These are phyloP conservation scores for Holothuria glaberrima DNA, from an alignment of 35 echinoderm and acorn worm species.

Conservation along the genomic window DNA sequence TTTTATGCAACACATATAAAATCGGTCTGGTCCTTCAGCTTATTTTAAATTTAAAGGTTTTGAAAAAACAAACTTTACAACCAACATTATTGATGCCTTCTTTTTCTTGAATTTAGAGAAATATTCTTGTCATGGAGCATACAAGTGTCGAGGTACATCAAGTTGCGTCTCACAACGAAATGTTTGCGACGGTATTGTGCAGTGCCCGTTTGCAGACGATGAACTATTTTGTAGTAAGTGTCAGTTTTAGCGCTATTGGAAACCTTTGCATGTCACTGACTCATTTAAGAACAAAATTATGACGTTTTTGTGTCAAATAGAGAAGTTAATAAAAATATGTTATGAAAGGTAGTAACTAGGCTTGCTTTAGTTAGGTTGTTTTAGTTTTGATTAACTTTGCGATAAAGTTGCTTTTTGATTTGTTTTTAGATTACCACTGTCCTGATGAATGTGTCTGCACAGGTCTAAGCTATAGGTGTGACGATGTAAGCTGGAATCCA, in stretches of 20 bases:
- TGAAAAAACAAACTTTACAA: not conserved
- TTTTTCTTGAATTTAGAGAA: not conserved
- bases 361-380: too few species aligned
- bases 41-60: not conserved
- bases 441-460: conserved; percentile 36
- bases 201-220: conserved; percentile 49
- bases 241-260: too few species aligned
- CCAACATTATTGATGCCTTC: not conserved
- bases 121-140: conserved; percentile 40
- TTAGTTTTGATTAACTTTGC: too few species aligned
- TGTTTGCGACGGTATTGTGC: conserved; percentile 47
- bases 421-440: not conserved
- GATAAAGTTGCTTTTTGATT: not conserved
- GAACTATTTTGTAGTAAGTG: conserved; percentile 62
- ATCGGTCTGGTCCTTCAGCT: not conserved
- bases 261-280: too few species aligned
- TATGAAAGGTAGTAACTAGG: too few species aligned
- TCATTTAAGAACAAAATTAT: not conserved
- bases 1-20: too few species aligned
- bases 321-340: too few species aligned
- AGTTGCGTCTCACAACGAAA: conserved; percentile 29
- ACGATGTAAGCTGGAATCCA: not conserved
- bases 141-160: conserved; percentile 8
- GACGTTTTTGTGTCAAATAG: not conserved
- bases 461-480: conserved; percentile 22